Evolutionary conservation across 1,140 invertebrate species (phyloP).

Genomic region (Drosophila busckii): DNA sequence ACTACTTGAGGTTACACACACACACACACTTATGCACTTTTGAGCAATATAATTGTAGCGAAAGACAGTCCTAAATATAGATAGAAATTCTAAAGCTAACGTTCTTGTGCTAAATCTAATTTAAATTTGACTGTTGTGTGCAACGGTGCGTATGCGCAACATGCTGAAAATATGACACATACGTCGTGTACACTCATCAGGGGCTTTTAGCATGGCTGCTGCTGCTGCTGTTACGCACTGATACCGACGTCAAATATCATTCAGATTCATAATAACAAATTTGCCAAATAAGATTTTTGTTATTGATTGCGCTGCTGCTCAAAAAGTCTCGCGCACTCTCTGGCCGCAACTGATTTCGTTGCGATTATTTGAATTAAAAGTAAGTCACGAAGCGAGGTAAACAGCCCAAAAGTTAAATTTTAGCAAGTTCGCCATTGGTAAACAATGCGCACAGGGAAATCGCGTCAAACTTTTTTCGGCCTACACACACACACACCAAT

Average conservation of each 20-base stretch:
- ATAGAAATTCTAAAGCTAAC: too few species aligned
- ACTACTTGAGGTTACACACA: constrained; percentile 24
- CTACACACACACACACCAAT: constrained; percentile 40
- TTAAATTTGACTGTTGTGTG: constrained; percentile 28
- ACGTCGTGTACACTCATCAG: too few species aligned
- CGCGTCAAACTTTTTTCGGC: constrained; percentile 1
- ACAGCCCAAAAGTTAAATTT: constrained; percentile 45
- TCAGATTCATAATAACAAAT: background rate
- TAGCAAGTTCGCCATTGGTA: constrained; percentile 43
- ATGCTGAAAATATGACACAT: too few species aligned
- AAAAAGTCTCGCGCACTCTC: constrained; percentile 27
- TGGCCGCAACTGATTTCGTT: constrained; percentile 60
- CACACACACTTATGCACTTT: background rate
- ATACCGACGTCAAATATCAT: background rate
- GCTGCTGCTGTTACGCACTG: too few species aligned
- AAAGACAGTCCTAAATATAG: too few species aligned
- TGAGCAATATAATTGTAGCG: too few species aligned
- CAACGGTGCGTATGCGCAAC: constrained; percentile 45
- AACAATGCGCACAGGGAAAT: constrained; percentile 2
- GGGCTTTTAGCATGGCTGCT: constrained; percentile 10
- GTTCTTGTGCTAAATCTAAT: constrained; percentile 4
- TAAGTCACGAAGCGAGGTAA: constrained; percentile 69
- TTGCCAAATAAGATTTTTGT: constrained; percentile 7
- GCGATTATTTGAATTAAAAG: constrained; percentile 70
- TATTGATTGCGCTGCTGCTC: constrained; percentile 1